Conservation (phyloP, 2,797 vertebrate genomes). For the Crocodylus rhombifer region DNA sequence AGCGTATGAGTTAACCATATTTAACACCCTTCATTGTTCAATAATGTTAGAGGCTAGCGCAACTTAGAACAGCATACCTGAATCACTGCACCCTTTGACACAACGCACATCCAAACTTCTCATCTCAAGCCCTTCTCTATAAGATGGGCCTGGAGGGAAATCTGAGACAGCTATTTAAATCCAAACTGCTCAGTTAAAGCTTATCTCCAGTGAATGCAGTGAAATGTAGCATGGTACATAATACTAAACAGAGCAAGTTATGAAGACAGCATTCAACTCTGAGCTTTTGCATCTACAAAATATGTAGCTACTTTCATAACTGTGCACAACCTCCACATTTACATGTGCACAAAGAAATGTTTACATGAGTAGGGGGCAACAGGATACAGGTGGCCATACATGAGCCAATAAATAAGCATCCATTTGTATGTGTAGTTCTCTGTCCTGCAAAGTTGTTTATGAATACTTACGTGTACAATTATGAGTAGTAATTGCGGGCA, state of each 20-base stretch:
- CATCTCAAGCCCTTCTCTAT: neutral
- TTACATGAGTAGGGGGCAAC: neutral
- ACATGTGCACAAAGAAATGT: neutral
- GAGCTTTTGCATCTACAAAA: neutral
- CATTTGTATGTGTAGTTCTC: neutral
- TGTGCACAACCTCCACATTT: neutral
- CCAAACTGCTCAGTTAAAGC: neutral
- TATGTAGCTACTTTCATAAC: neutral
- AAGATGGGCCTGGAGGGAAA: neutral
- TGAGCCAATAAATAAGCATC: neutral
- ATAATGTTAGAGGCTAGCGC: neutral
- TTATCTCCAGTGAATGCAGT: neutral
- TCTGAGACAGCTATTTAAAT: neutral
- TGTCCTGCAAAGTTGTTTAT: too few relatives aligned
- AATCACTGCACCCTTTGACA: conserved; percentile 5
- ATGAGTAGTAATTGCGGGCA: neutral
- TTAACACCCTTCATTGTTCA: neutral
- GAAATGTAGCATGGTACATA: accelerated
- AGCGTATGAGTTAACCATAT: neutral
- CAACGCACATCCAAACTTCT: neutral
- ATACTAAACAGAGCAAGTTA: neutral
- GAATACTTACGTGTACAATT: too few relatives aligned
- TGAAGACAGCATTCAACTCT: neutral
- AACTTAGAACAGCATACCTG: conserved; percentile 2
- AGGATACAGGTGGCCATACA: neutral